Conservation (phyloP, 2,888 invertebrate genomes). For the Chymomyza amoena region DNA sequence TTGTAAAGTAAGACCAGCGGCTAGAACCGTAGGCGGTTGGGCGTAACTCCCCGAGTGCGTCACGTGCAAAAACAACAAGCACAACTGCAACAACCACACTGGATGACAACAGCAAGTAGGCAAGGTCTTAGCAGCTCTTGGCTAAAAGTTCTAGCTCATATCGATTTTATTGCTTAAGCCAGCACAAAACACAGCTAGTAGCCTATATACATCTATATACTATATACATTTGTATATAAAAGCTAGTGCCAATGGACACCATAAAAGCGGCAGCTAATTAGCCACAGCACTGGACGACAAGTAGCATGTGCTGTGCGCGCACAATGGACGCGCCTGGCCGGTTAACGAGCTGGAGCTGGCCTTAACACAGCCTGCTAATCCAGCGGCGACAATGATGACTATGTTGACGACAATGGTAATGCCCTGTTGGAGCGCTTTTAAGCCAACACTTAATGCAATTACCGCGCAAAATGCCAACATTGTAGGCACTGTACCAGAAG, state of each 20-base stretch:
- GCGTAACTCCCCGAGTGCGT: background rate
- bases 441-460: constrained; percentile 73
- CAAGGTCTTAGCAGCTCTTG: background rate
- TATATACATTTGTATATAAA: background rate
- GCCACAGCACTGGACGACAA: constrained; percentile 35
- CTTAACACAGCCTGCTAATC: constrained; percentile 45
- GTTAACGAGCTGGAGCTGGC: background rate
- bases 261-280: constrained; percentile 48
- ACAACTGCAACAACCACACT: background rate
- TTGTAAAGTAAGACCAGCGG: constrained; percentile 6
- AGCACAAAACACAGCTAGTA: constrained; percentile 27
- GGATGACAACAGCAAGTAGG: background rate
- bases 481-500: background rate
- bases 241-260: background rate
- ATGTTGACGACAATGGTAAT: background rate
- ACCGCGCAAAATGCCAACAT: constrained; percentile 43
- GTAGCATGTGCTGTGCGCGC: too few species aligned
- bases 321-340: constrained; percentile 19
- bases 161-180: constrained; percentile 65
- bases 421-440: constrained; percentile 31
- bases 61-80: background rate
- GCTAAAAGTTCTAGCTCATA: constrained; percentile 19
- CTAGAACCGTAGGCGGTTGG: constrained; percentile 5
- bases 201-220: background rate
- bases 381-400: constrained; percentile 55